A percentile compares a stretch with the other conserved stretches of the same genome.
Conservation (phyloP, 2,113 vertebrate species). For the Setophaga coronata region DNA sequence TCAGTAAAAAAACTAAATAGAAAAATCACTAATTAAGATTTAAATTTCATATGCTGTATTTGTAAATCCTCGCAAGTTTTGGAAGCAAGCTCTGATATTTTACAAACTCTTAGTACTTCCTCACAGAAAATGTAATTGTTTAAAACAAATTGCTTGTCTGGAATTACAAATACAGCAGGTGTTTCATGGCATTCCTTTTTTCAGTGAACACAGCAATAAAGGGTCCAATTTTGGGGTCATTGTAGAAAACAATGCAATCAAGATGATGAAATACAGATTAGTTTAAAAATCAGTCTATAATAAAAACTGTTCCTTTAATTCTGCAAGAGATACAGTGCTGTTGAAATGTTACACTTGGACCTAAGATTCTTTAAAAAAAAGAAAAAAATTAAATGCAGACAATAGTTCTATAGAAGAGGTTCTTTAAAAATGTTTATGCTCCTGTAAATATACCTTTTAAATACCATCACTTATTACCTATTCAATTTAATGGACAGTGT, state of each 20-base stretch:
- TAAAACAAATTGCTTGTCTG: not conserved
- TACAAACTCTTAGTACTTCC: not conserved
- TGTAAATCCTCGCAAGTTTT: not conserved
- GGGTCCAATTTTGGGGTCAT: not conserved
- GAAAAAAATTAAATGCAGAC: not conserved
- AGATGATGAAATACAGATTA: slow-evolving; percentile 37
- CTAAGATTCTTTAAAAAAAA: not conserved
- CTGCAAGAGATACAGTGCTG: not conserved
- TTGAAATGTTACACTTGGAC: not conserved
- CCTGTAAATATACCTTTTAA: not conserved
- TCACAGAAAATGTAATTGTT: not conserved
- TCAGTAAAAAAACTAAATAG: not conserved
- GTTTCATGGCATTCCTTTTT: not conserved
- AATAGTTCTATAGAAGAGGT: not conserved
- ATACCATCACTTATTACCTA: not conserved
- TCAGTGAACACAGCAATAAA: not conserved
- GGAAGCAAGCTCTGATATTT: not conserved
- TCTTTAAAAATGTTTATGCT: not conserved
- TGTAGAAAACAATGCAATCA: slow-evolving; percentile 64
- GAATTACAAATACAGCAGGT: not conserved
- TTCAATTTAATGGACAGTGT: not conserved
- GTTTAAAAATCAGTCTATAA: slow-evolving; percentile 43
- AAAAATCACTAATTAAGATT: not conserved
- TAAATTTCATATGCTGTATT: not conserved
- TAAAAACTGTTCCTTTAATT: not conserved